These are phyloP conservation scores for Octopus sinensis DNA, from an alignment of 1,140 invertebrate species.

Conservation along the genomic window DNA sequence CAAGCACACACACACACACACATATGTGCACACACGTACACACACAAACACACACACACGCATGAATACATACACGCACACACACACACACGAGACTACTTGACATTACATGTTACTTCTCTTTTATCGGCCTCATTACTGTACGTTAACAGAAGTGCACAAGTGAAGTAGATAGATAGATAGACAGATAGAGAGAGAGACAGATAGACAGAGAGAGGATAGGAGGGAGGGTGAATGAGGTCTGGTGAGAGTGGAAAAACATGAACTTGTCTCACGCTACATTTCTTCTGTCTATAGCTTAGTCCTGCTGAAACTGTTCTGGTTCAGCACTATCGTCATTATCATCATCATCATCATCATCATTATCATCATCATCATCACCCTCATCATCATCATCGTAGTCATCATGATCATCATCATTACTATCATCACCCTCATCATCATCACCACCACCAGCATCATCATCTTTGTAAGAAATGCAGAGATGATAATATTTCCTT, in stretches of 20 bases:
- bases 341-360: neutral
- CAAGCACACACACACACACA: too few relatives aligned
- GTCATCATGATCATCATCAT: neutral
- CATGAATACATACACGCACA: too few relatives aligned
- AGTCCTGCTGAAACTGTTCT: too few relatives aligned
- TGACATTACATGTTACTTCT: too few relatives aligned
- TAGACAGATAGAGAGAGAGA: neutral
- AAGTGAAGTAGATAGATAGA: neutral
- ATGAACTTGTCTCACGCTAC: too few relatives aligned
- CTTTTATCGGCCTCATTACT: too few relatives aligned
- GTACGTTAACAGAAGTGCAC: neutral
- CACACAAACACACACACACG: too few relatives aligned
- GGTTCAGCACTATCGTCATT: neutral
- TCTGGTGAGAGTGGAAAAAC: too few relatives aligned
- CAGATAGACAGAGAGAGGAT: neutral
- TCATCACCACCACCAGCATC: neutral
- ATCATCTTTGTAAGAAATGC: neutral
- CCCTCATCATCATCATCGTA: neutral
- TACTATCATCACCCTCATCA: neutral
- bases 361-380: neutral
- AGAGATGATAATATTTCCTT: too few relatives aligned
- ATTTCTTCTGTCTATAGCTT: too few relatives aligned
- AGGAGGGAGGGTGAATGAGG: neutral
- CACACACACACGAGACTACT: too few relatives aligned
- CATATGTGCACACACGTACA: too few relatives aligned